These are phyloP conservation scores for Isurus oxyrinchus DNA, from an alignment of 2,113 vertebrate species.

Conservation along the genomic window DNA sequence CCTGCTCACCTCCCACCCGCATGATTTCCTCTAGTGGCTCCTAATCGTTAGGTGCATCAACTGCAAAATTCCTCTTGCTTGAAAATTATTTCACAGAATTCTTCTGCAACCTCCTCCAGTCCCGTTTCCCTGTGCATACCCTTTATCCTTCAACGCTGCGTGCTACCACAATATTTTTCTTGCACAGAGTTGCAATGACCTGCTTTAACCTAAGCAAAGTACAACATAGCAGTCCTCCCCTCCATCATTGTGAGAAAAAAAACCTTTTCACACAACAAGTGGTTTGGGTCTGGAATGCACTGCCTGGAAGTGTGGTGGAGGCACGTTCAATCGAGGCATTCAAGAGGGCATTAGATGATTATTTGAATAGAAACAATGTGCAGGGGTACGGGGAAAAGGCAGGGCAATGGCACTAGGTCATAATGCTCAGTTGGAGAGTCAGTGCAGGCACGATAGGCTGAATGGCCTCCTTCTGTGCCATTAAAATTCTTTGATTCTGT, in stretches of 20 bases:
- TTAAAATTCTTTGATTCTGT: too few relatives aligned
- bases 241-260: not conserved
- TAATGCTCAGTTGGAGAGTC: too few relatives aligned
- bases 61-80: not conserved
- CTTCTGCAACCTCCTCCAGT: not conserved
- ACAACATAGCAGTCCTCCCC: not conserved
- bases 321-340: too few relatives aligned
- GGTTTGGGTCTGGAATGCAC: too few relatives aligned
- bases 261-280: too few relatives aligned
- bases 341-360: too few relatives aligned
- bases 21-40: not conserved
- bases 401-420: too few relatives aligned
- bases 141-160: not conserved
- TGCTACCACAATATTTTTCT: not conserved
- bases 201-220: not conserved
- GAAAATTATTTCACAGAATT: not conserved
- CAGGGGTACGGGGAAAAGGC: too few relatives aligned
- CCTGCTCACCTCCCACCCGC: not conserved
- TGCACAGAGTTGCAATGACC: not conserved
- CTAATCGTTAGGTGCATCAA: not conserved
- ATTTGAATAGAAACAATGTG: too few relatives aligned
- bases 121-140: not conserved
- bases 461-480: too few relatives aligned
- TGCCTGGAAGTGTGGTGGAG: too few relatives aligned
- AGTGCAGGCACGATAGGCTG: too few relatives aligned